Percentiles rank a stretch among this genome's conserved stretches.
Conservation (phyloP, 2,113 vertebrate genomes). For the Origma solitaria region DNA sequence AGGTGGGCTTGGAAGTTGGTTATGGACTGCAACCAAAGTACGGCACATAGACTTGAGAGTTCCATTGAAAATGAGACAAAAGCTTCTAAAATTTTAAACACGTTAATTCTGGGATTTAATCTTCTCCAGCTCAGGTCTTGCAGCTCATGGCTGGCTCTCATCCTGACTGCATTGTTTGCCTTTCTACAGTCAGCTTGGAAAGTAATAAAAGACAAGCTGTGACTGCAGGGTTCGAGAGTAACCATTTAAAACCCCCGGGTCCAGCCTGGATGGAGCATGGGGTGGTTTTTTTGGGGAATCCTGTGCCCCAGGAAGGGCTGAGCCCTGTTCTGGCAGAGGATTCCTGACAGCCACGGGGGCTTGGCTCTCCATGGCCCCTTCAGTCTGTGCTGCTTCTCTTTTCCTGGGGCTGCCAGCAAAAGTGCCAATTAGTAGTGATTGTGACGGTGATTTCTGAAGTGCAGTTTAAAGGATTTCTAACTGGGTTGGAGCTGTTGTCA, state of each 20-base stretch:
- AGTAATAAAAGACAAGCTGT: neutral
- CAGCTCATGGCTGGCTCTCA: neutral
- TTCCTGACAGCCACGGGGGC: neutral
- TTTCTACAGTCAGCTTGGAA: neutral
- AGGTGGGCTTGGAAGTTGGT: too few species aligned
- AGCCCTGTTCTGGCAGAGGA: neutral
- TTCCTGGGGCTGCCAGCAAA: conserved; percentile 33
- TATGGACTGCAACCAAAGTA: neutral
- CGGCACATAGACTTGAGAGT: fast-evolving
- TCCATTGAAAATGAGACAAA: neutral
- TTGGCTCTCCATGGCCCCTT: neutral
- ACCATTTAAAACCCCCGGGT: neutral
- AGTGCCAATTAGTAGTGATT: conserved; percentile 57
- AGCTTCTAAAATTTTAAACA: neutral
- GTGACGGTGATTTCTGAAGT: conserved; percentile 56
- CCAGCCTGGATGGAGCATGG: fast-evolving
- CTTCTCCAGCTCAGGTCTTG: neutral
- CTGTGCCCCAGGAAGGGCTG: neutral
- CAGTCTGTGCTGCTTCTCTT: neutral
- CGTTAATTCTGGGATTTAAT: neutral
- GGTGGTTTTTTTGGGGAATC: neutral
- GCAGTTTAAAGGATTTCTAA: conserved; percentile 59
- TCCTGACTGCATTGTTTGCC: neutral
- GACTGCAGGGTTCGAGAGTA: neutral
- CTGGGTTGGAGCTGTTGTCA: conserved; percentile 44